phyloP scores from a whole-genome alignment of 2,797 vertebrate genomes.

The Epinephelus malabaricus region DNA sequence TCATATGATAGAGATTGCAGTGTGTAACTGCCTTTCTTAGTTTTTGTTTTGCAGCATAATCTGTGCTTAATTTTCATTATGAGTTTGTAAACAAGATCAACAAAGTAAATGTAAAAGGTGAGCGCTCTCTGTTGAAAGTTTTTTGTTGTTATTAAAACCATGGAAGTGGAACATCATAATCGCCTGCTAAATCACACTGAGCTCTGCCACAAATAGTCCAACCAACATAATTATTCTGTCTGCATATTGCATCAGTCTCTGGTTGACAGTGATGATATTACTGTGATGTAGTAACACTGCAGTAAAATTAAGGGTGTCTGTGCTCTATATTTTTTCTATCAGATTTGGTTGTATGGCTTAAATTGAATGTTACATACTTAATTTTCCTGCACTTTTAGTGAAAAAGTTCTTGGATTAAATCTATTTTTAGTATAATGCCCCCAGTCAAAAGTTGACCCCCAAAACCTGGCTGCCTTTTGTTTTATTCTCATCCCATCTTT shows the following conservation, averaged over 20 bases:
- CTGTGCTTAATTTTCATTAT: conserved; percentile 2
- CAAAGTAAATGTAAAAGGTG: conserved; percentile 28
- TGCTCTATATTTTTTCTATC: not conserved
- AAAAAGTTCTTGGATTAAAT: not conserved
- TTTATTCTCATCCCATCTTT: not conserved
- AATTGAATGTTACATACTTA: conserved; percentile 31
- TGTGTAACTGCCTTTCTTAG: not conserved
- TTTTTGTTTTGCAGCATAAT: conserved; percentile 1
- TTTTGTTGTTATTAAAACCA: conserved; percentile 50
- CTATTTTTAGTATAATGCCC: not conserved
- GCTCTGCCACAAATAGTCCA: conserved; percentile 36
- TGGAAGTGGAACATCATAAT: conserved; percentile 50
- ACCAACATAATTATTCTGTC: conserved; percentile 42
- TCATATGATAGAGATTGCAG: not conserved
- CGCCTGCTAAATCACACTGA: conserved; percentile 52
- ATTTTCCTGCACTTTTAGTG: not conserved
- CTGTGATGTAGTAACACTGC: conserved; percentile 57
- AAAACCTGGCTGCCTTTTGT: not conserved
- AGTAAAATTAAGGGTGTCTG: conserved; percentile 44
- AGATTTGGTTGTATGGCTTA: not conserved
- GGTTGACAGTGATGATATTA: conserved; percentile 36
- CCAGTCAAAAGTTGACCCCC: not conserved
- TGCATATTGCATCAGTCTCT: conserved; percentile 36
- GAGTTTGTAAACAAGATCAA: conserved; percentile 9
- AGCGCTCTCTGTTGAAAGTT: conserved; percentile 7